Percentiles rank a stretch among this genome's conserved stretches.
These are phyloP conservation scores for Luidia sarsii DNA, from an alignment of 53 echinoderm and acorn worm species.

Conservation along the genomic window DNA sequence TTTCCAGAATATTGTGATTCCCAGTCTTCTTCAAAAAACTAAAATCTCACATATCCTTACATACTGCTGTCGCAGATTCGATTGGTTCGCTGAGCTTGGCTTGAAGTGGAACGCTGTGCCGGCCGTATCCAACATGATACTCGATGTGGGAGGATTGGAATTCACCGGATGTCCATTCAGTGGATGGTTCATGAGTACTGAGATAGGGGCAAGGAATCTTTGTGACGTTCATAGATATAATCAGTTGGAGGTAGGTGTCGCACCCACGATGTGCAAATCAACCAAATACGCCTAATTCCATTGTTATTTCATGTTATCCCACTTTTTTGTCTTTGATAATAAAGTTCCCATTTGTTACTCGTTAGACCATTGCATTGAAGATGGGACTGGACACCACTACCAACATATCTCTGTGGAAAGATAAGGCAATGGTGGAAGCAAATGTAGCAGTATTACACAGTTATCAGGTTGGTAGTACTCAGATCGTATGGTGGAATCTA, in stretches of 20 bases:
- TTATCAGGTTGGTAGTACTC: constrained; percentile 61
- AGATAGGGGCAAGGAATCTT: constrained; percentile 69
- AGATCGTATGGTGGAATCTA: no score
- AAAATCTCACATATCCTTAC: neutral
- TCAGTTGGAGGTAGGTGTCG: constrained; percentile 57
- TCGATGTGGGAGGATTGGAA: constrained; percentile 80
- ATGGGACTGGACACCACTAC: constrained; percentile 65
- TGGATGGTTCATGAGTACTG: constrained; percentile 73
- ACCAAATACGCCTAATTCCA: no score
- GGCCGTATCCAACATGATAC: constrained; percentile 63
- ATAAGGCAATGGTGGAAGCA: constrained; percentile 73
- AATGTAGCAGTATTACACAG: constrained; percentile 81
- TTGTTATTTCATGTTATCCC: neutral
- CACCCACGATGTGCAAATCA: no score
- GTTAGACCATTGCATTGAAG: constrained; percentile 64
- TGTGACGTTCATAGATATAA: constrained; percentile 70
- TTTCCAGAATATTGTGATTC: neutral
- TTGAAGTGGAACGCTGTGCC: constrained; percentile 84
- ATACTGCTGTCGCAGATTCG: constrained; percentile 41
- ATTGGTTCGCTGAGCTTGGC: constrained; percentile 84
- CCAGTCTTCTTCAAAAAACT: neutral
- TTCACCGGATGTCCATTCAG: constrained; percentile 84
- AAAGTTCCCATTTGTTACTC: no score
- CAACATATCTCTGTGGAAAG: constrained; percentile 70
- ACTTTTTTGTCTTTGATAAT: neutral